phyloP scores from a whole-genome alignment of 1,140 invertebrate genomes.

The Musca vetustissima region DNA sequence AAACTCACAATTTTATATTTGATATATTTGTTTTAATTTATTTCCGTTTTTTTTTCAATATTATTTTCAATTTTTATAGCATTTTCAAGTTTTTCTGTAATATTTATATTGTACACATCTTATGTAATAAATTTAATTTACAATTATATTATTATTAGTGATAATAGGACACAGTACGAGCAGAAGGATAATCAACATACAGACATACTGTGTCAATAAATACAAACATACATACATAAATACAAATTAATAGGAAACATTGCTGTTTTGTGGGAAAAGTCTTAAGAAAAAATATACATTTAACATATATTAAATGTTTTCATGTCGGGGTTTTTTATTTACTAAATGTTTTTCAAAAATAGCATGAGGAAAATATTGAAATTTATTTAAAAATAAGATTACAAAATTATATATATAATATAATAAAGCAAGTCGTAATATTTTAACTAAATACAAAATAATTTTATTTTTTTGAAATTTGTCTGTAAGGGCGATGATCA shows the following conservation, averaged over 20 bases:
- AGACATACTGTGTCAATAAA: not conserved
- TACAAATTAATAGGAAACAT: conserved; percentile 7
- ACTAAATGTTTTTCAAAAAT: not conserved
- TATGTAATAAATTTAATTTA: not conserved
- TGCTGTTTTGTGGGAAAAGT: not conserved
- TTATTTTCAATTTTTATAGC: no score
- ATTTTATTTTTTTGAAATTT: no score
- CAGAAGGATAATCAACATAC: not conserved
- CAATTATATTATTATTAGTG: conserved; percentile 7
- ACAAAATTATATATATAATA: not conserved
- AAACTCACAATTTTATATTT: conserved; percentile 5
- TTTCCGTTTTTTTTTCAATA: conserved; percentile 6
- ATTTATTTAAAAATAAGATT: no score
- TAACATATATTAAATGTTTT: no score
- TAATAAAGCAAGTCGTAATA: not conserved
- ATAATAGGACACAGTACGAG: no score
- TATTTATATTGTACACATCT: conserved; percentile 10
- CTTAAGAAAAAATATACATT: not conserved
- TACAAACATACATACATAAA: not conserved
- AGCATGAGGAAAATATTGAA: not conserved
- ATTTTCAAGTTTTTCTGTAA: conserved; percentile 5
- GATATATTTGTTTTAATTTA: not conserved
- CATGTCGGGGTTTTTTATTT: not conserved
- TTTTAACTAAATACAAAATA: not conserved
- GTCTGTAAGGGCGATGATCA: no score